phyloP scores from a whole-genome alignment of 2,888 invertebrate species.

The Arrhopalites spinosus region DNA sequence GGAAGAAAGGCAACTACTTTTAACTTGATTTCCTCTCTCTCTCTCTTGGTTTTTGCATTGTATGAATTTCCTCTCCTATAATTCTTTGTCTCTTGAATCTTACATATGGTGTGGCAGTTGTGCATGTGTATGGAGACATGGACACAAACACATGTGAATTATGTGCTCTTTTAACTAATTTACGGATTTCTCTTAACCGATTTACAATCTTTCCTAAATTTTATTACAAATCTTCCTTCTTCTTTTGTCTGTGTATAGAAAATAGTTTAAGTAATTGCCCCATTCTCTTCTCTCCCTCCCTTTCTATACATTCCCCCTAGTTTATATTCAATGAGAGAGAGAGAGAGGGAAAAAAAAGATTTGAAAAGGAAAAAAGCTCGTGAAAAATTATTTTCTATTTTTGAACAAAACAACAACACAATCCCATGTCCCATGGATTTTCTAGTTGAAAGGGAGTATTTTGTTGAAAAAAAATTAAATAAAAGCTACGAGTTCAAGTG shows the following conservation, averaged over 20 bases:
- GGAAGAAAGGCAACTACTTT: neutral
- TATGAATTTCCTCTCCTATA: neutral
- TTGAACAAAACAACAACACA: no score
- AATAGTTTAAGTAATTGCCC: neutral
- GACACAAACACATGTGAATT: neutral
- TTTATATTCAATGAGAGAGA: no score
- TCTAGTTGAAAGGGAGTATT: no score
- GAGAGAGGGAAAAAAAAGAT: no score
- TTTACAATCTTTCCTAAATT: conserved; percentile 20
- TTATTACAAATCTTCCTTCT: neutral
- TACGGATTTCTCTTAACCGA: neutral
- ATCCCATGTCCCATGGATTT: no score
- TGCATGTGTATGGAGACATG: neutral
- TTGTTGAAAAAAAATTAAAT: no score
- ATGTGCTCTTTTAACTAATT: neutral
- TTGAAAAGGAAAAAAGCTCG: no score
- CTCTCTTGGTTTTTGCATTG: neutral
- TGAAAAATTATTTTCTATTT: no score
- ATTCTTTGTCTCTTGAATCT: neutral
- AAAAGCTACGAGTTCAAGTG: no score
- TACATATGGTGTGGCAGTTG: neutral
- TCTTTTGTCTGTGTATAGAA: no score
- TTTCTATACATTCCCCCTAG: neutral
- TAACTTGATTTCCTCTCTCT: neutral
- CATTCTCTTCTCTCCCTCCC: neutral